phyloP scores from a whole-genome alignment of 2,797 vertebrate genomes.

The Coregonus ussuriensis region DNA sequence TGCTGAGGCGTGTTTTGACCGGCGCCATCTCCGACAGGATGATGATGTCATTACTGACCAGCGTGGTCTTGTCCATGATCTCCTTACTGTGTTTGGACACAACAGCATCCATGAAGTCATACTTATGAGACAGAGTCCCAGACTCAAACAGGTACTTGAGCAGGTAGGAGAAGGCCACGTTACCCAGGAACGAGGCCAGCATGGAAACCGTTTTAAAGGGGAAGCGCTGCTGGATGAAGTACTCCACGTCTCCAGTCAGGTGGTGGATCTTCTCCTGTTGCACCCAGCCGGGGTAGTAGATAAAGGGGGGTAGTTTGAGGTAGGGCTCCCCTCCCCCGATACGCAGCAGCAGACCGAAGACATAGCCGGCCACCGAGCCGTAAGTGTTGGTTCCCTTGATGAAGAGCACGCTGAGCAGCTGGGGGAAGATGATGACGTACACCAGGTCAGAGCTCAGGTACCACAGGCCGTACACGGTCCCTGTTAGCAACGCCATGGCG shows the following conservation, averaged over 20 bases:
- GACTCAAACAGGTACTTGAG: conserved; percentile 96
- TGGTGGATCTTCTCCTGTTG: conserved; percentile 74
- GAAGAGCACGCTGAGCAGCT: conserved; percentile 92
- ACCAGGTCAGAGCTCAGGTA: conserved; percentile 97
- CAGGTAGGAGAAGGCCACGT: conserved; percentile 85
- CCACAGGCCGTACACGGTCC: conserved; percentile 94
- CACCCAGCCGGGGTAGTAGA: conserved; percentile 94
- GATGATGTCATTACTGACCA: conserved; percentile 88
- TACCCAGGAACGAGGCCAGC: conserved; percentile 87
- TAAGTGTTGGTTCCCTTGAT: conserved; percentile 96
- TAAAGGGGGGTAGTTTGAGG: conserved; percentile 89
- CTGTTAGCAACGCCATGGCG: conserved; percentile 91
- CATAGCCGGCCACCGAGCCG: conserved; percentile 88
- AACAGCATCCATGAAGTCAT: conserved; percentile 92
- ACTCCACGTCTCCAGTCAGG: conserved; percentile 68
- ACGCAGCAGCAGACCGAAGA: conserved; percentile 89
- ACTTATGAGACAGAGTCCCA: conserved; percentile 87
- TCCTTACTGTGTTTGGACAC: conserved; percentile 93
- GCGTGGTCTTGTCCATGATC: conserved; percentile 95
- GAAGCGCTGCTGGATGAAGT: conserved; percentile 87
- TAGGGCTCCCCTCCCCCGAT: conserved; percentile 95
- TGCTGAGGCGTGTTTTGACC: conserved; percentile 81
- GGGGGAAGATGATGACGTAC: conserved; percentile 97
- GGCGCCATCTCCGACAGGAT: conserved; percentile 90
- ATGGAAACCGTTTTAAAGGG: conserved; percentile 94